Conservation (phyloP, 2,113 vertebrate genomes). For the Poecilia latipinna region DNA sequence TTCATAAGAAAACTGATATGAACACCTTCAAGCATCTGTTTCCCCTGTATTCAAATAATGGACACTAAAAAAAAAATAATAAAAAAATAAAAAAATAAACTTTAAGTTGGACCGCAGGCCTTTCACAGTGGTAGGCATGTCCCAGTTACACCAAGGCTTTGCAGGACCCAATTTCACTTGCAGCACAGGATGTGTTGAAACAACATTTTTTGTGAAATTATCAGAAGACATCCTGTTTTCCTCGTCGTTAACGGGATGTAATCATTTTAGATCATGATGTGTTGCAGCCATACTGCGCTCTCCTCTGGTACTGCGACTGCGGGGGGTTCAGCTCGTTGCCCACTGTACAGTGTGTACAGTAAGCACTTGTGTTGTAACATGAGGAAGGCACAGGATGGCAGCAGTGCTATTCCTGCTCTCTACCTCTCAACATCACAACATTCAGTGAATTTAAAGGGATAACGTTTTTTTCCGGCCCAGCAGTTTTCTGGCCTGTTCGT, state of each 20-base stretch:
- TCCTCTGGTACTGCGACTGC: slow-evolving; percentile 41
- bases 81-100: background rate
- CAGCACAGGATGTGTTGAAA: slow-evolving; percentile 8
- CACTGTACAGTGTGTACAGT: background rate
- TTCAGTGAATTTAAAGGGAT: background rate
- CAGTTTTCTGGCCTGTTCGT: background rate
- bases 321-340: background rate
- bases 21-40: no score
- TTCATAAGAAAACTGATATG: background rate
- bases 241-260: background rate
- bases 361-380: slow-evolving; percentile 9
- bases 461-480: background rate
- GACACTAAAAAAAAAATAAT: background rate
- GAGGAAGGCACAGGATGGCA: slow-evolving; percentile 53
- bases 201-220: background rate
- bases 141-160: background rate
- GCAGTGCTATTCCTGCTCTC: slow-evolving; percentile 17
- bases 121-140: background rate
- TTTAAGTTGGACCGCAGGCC: background rate
- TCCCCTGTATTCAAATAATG: no score
- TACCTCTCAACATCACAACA: background rate
- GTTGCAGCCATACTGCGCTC: slow-evolving; percentile 11
- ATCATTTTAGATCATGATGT: background rate
- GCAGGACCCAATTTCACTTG: background rate
- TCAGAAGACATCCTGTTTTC: slow-evolving; percentile 6